Base-by-base conservation (phyloP, 2,888 invertebrate genomes). In the Phyto melanocephala region DNA sequence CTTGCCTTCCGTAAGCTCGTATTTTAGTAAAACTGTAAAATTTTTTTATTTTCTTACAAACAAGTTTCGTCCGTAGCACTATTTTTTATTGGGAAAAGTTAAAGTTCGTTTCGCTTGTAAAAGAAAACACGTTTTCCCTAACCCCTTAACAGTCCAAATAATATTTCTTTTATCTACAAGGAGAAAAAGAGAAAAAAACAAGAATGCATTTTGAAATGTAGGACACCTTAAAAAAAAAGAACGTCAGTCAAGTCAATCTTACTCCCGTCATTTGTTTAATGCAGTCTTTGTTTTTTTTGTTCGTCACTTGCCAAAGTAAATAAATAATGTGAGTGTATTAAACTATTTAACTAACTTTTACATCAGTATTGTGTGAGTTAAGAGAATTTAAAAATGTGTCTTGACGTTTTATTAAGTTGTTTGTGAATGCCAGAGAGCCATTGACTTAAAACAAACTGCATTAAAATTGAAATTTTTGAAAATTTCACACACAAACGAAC, bases 221-320 rank as follows among this genome's bases (percentile, higher is more conserved):
- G 81, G 77, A 72, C 81, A 81, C 62, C 70, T 80, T 35, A 70
- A 80, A 80, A 54, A 52, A 24, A 10, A 22, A 60, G 2, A 56
- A 76, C 63, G 40, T 45, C 54, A 35, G 33, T 45, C 54, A 35
- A 45, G 6, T 28, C 58, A 52, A 71, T 58, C 50, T 58, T 5
- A 68, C 75, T 63, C 58, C 50, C 65, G 70, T 56, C 63, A 65
- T 65, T 54, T 22, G 45, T 52, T 15, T 63, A 45, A n/a, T n/a
- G n/a, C n/a, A n/a, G n/a, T n/a, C n/a, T n/a, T 45, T 45, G 35
- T 24, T 56, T 56, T 47, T 56, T 47, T 45, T 45, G 35, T 35
- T 11, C 28, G 17, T 11, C 54, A n/a, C 33, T 54, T 63, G 45
- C 20, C n/a, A 24, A 62, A 45, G 60, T 24, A 42, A 63, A 74